Evolutionary conservation across 1,140 invertebrate genomes (phyloP), one percentile per base, ranked within the genome.

Genomic region (Anastatus disparis): DNA sequence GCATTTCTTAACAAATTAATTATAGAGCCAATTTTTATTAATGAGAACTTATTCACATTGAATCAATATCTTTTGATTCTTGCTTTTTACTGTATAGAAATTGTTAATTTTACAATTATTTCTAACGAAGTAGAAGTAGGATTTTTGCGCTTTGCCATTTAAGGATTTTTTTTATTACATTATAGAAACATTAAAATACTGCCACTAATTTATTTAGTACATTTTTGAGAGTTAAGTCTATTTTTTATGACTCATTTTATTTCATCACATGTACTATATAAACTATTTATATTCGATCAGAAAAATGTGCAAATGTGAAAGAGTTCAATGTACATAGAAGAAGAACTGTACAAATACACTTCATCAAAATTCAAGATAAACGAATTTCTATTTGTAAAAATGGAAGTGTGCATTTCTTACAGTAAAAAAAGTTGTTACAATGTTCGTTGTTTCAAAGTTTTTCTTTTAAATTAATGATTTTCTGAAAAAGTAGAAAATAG

Each of bases 191-290:
- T 70, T 58, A 63, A 70, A 64, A 56, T 64, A 63, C 59, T 35
- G 50, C 31, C 38, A 27, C 35, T 64, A 70, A 70, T 70, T 64
- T 58, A 35, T 70, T 62, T 46, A 56, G 52, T 70, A 70, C 58
- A 70, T 63, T 53, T 44, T 35, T 63, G 20, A 63, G 24, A 56
- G 53, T 61, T 29, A 27, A 68, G 7, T 17, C 26, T 56, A 31
- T 24, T 46, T 61, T 27, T 7, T 17, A 22, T 17, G 13, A 26
- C 20, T 61, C 15, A 17, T 52, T 55, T 48, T 40, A 40, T 55
- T 50, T 42, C 63, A 70, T 70, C 58, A 70, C 68, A 70, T 70
- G 68, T 70, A 63, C 53, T 70, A 64, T 70, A 35, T 58, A 58
- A 64, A 70, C 61, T 64, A 64, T 64, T 64, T 44, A 22, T 64